Evolutionary conservation across 1,140 invertebrate genomes (phyloP).

Genomic region (Laupala kohalensis): DNA sequence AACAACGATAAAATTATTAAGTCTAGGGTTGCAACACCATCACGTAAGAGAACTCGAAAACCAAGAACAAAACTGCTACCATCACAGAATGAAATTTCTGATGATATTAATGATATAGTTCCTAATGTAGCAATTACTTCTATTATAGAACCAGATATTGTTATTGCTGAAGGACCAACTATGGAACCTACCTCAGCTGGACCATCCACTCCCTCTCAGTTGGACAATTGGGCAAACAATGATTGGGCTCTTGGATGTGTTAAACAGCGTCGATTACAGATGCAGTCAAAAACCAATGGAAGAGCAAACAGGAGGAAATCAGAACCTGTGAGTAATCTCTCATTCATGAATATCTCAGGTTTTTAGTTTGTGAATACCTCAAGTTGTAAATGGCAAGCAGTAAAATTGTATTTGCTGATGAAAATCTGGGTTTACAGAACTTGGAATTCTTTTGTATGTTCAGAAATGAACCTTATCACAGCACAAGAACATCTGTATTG

Average conservation of each 20-base stretch:
- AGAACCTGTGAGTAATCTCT: background rate
- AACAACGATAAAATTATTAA: background rate
- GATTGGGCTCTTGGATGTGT: background rate
- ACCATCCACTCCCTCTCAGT: too few relatives aligned
- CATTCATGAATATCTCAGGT: too few relatives aligned
- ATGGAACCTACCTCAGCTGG: background rate
- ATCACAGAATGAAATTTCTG: background rate
- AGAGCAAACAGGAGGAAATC: background rate
- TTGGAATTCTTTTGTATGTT: too few relatives aligned
- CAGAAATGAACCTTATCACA: too few relatives aligned
- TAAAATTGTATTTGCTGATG: too few relatives aligned
- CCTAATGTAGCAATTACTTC: background rate
- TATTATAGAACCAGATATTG: background rate
- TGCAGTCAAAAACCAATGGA: background rate
- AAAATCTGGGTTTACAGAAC: too few relatives aligned
- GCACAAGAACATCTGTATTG: too few relatives aligned
- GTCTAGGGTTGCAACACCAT: background rate
- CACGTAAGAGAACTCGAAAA: background rate
- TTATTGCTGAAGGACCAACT: background rate
- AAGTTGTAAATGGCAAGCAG: too few relatives aligned
- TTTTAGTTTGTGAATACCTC: too few relatives aligned
- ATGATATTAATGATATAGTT: background rate
- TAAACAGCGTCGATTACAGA: background rate
- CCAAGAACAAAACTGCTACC: background rate
- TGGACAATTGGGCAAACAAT: background rate